phyloP scores from a whole-genome alignment of 1,140 invertebrate genomes.

The Pseudomyrmex gracilis region DNA sequence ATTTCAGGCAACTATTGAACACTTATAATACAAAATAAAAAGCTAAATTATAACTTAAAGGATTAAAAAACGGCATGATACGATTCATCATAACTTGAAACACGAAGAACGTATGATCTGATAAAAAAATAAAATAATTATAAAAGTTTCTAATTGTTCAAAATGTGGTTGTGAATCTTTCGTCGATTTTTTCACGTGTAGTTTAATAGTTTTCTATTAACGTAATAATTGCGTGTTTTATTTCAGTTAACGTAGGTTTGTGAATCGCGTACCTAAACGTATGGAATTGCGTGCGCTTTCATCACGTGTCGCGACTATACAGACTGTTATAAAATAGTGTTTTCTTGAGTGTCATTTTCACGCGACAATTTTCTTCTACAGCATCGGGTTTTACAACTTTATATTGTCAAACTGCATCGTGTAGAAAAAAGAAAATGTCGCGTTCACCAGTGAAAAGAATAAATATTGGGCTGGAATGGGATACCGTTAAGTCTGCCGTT shows the following conservation, averaged over 20 bases:
- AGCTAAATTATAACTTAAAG: neutral
- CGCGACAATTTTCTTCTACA: neutral
- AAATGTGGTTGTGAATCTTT: neutral
- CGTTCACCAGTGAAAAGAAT: conserved; percentile 79
- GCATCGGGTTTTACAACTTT: neutral
- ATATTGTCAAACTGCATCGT: conserved; percentile 26
- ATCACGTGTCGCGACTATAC: conserved; percentile 5
- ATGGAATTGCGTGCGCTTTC: conserved; percentile 4
- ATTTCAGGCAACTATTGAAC: neutral
- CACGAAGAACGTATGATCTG: neutral
- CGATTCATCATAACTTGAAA: neutral
- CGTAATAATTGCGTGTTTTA: conserved; percentile 12
- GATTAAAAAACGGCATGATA: neutral
- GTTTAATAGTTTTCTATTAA: neutral
- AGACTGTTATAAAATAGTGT: neutral
- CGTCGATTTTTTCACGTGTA: neutral
- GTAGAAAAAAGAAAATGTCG: conserved; percentile 55
- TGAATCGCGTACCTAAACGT: neutral
- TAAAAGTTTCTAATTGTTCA: neutral
- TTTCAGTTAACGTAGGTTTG: conserved; percentile 7
- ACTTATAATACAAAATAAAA: neutral
- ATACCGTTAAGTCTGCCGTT: conserved; percentile 85
- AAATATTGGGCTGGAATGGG: conserved; percentile 83
- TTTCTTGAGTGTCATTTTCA: conserved; percentile 27
- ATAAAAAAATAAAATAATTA: neutral